phyloP scores from a whole-genome alignment of 2,888 invertebrate genomes.

The Matsumyia berberina region DNA sequence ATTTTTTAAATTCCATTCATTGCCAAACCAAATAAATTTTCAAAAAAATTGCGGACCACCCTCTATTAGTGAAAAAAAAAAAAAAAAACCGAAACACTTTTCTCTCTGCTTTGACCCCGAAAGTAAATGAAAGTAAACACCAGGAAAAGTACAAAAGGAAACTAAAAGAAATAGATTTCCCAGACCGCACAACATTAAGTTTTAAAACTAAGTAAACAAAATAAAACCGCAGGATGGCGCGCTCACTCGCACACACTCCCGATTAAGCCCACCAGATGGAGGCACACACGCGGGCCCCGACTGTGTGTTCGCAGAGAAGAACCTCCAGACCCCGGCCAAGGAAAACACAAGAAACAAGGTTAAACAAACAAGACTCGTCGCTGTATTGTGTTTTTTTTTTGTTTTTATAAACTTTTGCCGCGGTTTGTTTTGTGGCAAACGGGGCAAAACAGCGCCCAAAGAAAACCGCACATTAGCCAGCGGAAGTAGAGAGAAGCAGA shows the following conservation, averaged over 20 bases:
- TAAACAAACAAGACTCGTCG: slow-evolving; percentile 64
- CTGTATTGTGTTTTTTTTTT: slow-evolving; percentile 27
- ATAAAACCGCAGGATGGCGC: slow-evolving; percentile 70
- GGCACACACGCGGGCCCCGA: slow-evolving; percentile 10
- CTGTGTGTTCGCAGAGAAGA: not conserved
- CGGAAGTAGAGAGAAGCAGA: not conserved
- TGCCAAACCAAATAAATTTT: slow-evolving; percentile 45
- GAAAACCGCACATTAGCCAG: slow-evolving; percentile 27
- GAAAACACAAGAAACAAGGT: slow-evolving; percentile 74
- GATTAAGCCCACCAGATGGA: slow-evolving; percentile 23
- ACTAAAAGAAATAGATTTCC: slow-evolving; percentile 43
- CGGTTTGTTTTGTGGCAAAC: slow-evolving; percentile 30
- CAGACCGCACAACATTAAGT: slow-evolving; percentile 58
- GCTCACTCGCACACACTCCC: slow-evolving; percentile 16
- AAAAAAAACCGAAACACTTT: slow-evolving; percentile 32
- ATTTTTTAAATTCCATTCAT: slow-evolving; percentile 38
- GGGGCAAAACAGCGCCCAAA: slow-evolving; percentile 12
- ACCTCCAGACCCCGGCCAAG: slow-evolving; percentile 66
- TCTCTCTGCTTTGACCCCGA: slow-evolving; percentile 19
- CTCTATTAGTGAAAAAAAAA: slow-evolving; percentile 6
- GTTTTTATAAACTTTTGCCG: slow-evolving; percentile 56
- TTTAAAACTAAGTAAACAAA: slow-evolving; percentile 71
- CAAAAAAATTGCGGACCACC: slow-evolving; percentile 17
- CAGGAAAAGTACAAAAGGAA: slow-evolving; percentile 21
- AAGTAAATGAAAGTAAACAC: slow-evolving; percentile 38